Evolutionary conservation across 1,140 invertebrate species (phyloP).

Genomic region (Drosophila navojoa): DNA sequence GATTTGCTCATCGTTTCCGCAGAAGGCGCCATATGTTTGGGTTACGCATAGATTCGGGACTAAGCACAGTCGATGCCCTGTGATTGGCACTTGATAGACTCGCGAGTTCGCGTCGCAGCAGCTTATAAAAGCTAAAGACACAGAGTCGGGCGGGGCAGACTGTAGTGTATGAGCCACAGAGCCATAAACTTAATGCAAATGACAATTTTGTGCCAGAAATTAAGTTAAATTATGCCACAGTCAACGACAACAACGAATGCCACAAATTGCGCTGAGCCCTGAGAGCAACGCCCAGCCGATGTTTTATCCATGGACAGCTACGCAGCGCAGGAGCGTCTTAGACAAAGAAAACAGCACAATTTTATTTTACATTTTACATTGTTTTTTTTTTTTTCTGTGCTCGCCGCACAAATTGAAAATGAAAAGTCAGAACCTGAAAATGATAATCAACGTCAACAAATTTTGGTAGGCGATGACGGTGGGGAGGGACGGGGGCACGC

Average conservation of each 20-base stretch:
- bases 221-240: conserved; percentile 80
- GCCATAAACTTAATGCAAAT: conserved; percentile 81
- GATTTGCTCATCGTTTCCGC: conserved; percentile 7
- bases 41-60: conserved; percentile 49
- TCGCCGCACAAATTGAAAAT: conserved; percentile 72
- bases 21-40: conserved; percentile 33
- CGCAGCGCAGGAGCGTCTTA: conserved; percentile 15
- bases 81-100: conserved; percentile 34
- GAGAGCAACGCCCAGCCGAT: conserved; percentile 56
- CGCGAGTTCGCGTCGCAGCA: neutral
- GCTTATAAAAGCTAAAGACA: conserved; percentile 37
- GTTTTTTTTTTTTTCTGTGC: conserved; percentile 16
- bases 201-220: conserved; percentile 76
- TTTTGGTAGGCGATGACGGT: conserved; percentile 16
- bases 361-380: conserved; percentile 27
- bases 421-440: conserved; percentile 82
- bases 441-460: conserved; percentile 82
- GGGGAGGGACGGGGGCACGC: neutral
- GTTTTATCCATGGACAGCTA: conserved; percentile 7
- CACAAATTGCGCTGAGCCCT: conserved; percentile 61
- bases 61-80: conserved; percentile 37
- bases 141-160: neutral
- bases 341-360: conserved; percentile 56
- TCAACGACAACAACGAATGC: conserved; percentile 38
- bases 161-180: neutral